A percentile compares a stretch with the other conserved stretches of the same genome.
phyloP scores from a whole-genome alignment of 2,113 vertebrate genomes.

The Sphyrna mokarran region DNA sequence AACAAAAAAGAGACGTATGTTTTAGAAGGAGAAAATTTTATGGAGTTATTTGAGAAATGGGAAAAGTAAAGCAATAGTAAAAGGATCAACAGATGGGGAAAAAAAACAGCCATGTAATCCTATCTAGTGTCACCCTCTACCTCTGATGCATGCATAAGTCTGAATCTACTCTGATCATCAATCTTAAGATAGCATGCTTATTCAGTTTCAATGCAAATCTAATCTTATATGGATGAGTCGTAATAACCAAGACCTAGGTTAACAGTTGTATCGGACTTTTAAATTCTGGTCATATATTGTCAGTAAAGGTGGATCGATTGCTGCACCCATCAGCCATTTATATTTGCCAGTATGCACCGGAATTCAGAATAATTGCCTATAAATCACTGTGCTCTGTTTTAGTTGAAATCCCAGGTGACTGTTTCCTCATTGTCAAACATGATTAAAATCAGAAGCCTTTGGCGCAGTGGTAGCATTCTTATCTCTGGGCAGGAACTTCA shows the following conservation, averaged over 20 bases:
- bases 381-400: background rate
- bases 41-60: no score
- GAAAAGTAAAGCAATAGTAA: background rate
- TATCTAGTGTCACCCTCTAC: background rate
- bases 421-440: background rate
- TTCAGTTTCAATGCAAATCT: conserved; percentile 2
- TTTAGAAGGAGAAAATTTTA: background rate
- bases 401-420: background rate
- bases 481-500: no score
- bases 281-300: background rate
- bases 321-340: background rate
- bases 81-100: background rate
- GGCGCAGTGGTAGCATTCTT: no score
- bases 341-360: no score
- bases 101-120: background rate
- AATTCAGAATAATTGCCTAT: background rate
- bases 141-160: no score
- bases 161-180: background rate
- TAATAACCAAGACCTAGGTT: background rate
- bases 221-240: background rate
- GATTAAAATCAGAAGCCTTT: background rate
- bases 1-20: background rate
- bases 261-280: background rate
- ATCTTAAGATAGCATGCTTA: background rate
- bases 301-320: background rate